Evolutionary conservation across 2,113 vertebrate species (phyloP), one percentile per base, ranked within the genome.

Genomic region (Megaceryle maxima): DNA sequence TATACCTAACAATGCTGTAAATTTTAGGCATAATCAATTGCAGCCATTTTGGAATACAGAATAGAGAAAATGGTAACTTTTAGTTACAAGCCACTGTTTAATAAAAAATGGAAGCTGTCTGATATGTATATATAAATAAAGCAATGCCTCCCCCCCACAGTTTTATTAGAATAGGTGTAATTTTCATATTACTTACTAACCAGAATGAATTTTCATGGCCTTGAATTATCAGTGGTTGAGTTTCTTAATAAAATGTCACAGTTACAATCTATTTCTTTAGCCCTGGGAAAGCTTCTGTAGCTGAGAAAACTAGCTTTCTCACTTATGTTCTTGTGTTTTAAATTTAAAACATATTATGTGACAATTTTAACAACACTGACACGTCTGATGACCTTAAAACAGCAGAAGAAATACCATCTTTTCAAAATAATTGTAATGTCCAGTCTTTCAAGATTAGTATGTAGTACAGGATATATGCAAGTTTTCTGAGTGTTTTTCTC

Each of bases 241-340:
- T 59, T 73, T 88, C 33, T 41, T 92, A 92, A 95, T 85, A 95
- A 94, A 57, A 69, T 78, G 39, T 81, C 68, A 95, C n/a, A 85
- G 48, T 92, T 93, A 86, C 82, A 10, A 55, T 81, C 35, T 91
- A 91, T 95, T 96, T 87, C 12, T 98, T 96, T 78, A 72, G 8
- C 70, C 60, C 69, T 81, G 29, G 66, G 75, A 90, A 2, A 10
- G 62, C 88, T 93, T 75, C 62, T 92, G 43, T 87, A 76, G 96
- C 51, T 82, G 87, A 87, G 91, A 93, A 66, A 89, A 35, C 37
- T 35, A 83, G 5, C 3, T 62, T 83, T 90, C 60, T 97, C 78
- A 88, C 73, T 95, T 96, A 72, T 69, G 18, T 88, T 57, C 87
- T 87, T 96, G 55, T 90, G 56, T 92, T 63, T 96, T 92, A 91